Evolutionary conservation across 1,140 invertebrate genomes (phyloP).

Genomic region (Dendrolimus punctatus): DNA sequence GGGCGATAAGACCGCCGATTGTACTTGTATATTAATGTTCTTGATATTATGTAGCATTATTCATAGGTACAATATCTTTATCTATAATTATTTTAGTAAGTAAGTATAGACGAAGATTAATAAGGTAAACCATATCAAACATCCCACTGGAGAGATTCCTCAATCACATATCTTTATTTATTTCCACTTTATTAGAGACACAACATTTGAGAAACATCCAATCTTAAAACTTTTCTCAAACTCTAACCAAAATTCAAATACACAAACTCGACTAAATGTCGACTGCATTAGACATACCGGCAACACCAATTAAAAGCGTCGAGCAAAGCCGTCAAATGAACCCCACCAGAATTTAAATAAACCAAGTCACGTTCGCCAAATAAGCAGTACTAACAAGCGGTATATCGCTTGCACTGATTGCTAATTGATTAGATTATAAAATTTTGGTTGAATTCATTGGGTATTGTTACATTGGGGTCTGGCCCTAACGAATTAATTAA

Average conservation of each 20-base stretch:
- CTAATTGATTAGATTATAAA: slow-evolving; percentile 72
- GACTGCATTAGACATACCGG: slow-evolving; percentile 14
- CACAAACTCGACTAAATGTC: slow-evolving; percentile 1
- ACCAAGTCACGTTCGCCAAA: slow-evolving; percentile 64
- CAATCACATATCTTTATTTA: too few relatives aligned
- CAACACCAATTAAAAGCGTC: slow-evolving; percentile 41
- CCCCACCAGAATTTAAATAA: slow-evolving; percentile 53
- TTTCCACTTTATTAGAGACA: too few relatives aligned
- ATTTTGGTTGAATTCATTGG: slow-evolving; percentile 52
- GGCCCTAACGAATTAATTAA: slow-evolving; percentile 47
- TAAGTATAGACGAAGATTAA: too few relatives aligned
- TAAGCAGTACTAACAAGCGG: slow-evolving; percentile 66
- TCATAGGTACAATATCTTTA: too few relatives aligned
- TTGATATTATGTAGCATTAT: too few relatives aligned
- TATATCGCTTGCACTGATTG: slow-evolving; percentile 70
- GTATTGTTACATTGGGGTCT: slow-evolving; percentile 47
- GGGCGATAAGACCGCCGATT: too few relatives aligned
- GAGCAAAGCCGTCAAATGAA: slow-evolving; percentile 54
- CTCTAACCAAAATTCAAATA: not conserved
- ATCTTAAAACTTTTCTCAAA: too few relatives aligned
- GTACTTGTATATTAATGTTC: too few relatives aligned
- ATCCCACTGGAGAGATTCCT: too few relatives aligned
- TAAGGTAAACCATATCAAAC: too few relatives aligned
- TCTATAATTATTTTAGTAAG: too few relatives aligned
- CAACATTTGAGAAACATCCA: too few relatives aligned